Conservation (phyloP, 2,797 vertebrate species). For the Bovichtus diacanthus region DNA sequence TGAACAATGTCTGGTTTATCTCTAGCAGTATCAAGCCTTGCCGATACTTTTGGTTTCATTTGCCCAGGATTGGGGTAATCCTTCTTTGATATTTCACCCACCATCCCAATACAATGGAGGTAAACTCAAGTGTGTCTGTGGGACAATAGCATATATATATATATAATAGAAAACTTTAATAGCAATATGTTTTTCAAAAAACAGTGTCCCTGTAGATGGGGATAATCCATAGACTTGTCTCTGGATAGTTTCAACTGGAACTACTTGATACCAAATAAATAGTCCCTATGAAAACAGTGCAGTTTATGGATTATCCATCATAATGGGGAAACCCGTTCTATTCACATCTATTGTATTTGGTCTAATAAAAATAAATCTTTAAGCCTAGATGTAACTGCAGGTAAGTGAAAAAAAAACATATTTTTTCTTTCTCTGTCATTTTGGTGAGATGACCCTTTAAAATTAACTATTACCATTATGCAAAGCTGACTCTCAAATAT, state of each 20-base stretch:
- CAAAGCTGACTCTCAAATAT: slow-evolving; percentile 26
- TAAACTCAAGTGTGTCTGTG: not conserved
- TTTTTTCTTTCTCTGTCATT: not conserved
- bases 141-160: too few species aligned
- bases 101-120: not conserved
- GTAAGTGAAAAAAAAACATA: not conserved
- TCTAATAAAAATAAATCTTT: not conserved
- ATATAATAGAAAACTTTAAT: not conserved
- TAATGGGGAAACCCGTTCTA: not conserved
- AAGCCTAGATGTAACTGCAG: not conserved
- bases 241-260: not conserved
- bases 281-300: not conserved
- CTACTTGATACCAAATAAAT: not conserved
- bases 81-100: not conserved
- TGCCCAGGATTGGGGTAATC: not conserved
- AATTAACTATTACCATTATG: not conserved
- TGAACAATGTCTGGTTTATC: not conserved
- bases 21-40: not conserved
- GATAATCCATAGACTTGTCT: not conserved
- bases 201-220: not conserved
- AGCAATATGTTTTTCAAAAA: not conserved
- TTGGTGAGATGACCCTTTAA: slow-evolving; percentile 11
- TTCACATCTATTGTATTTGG: not conserved
- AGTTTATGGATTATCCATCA: not conserved
- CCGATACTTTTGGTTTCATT: not conserved